Evolutionary conservation across 2,797 vertebrate species (phyloP), one percentile per base, ranked within the genome.

Genomic region (Crypturellus tataupa): DNA sequence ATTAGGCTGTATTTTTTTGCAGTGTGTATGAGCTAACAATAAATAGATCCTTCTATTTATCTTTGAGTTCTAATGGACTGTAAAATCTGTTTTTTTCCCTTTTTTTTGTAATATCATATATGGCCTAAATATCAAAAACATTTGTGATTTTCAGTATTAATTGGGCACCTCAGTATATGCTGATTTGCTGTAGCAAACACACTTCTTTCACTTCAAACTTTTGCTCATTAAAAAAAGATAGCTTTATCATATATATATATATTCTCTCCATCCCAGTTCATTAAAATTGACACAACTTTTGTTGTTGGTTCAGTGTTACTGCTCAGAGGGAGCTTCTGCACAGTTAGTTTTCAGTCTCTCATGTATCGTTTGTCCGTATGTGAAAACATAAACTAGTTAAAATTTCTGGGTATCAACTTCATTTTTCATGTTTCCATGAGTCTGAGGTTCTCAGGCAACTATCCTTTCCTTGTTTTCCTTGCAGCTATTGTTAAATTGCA

Each of bases 401-500:
- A 69, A 69, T n/a, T 63, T 82, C 27, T 47, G 8, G 9, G 76
- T 71, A 87, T 71, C n/a, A 68, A 7, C 35, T 80, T 80, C 1
- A 58, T 80, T 89, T 86, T 80, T 86, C 16, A 33, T 47, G 33
- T 53, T 69, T 91, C 24, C 7, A 21, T 2, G 18, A 80, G 25
- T 12, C 29, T 70, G 25, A 68, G 13, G 31, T 76, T 94, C 69
- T 80, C 70, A 70, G 87, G 25, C 56, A 90, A 51, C 47, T 64
- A 77, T 10, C 83, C 46, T 35, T 27, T 77, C 55, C 24, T 64
- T 31, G 68, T 80, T 89, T 94, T 23, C 62, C 42, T 85, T 84
- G 49, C 33, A 91, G 47, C 29, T 83, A 8, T 64, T 94, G n/a
- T 64, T 85, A 86, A 87, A 91, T 75, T 64, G 40, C 31, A 87